phyloP scores from a whole-genome alignment of 2,888 invertebrate species.

The Drosophila yooni region DNA sequence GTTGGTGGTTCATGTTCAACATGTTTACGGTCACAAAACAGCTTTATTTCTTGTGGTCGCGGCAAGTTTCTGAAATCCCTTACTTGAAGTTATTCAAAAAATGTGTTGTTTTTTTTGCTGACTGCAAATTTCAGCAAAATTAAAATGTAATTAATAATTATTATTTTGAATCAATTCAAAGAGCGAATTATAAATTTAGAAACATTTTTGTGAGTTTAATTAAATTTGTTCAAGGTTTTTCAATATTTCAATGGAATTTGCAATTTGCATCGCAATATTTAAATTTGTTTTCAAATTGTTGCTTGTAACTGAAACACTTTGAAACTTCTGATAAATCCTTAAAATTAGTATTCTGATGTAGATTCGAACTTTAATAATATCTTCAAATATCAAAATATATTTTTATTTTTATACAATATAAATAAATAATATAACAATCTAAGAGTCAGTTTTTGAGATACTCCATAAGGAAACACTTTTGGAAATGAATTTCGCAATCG shows the following conservation, averaged over 20 bases:
- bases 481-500: background rate
- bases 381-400: background rate
- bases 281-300: background rate
- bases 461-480: background rate
- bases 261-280: background rate
- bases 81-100: background rate
- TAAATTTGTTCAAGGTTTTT: background rate
- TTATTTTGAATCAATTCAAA: background rate
- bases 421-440: background rate
- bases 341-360: background rate
- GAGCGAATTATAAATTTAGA: no score
- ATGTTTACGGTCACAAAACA: conserved; percentile 23
- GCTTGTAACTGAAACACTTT: background rate
- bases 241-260: background rate
- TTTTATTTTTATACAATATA: background rate
- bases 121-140: background rate
- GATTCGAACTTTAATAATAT: background rate
- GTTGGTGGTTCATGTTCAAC: conserved; percentile 53
- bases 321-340: background rate
- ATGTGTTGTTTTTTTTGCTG: background rate
- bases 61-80: background rate
- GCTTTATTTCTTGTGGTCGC: background rate
- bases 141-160: background rate
- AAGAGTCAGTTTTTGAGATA: background rate
- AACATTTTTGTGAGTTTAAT: background rate